phyloP scores from a whole-genome alignment of 1,140 invertebrate genomes.

The Anoplophora glabripennis region DNA sequence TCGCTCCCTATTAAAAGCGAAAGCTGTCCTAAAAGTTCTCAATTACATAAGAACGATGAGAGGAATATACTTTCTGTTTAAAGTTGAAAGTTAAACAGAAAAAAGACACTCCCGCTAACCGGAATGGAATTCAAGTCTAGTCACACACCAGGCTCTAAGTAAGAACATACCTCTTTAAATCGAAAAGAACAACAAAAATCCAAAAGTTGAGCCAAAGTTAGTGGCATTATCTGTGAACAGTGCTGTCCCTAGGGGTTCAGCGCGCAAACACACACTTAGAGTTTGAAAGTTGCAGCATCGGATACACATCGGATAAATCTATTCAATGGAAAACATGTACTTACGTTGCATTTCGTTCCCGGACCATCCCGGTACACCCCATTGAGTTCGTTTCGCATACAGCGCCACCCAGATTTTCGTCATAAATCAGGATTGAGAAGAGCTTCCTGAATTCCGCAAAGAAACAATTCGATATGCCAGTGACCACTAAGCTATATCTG shows the following conservation, averaged over 20 bases:
- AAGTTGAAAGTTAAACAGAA: conserved; percentile 29
- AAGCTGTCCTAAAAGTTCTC: conserved; percentile 3
- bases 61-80: conserved; percentile 3
- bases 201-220: conserved; percentile 29
- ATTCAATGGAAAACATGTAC: too few relatives aligned
- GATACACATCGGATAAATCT: too few relatives aligned
- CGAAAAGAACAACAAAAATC: conserved; percentile 37
- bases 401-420: too few relatives aligned
- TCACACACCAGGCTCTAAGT: conserved; percentile 27
- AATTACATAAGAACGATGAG: conserved; percentile 6
- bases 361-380: too few relatives aligned
- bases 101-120: conserved; percentile 17
- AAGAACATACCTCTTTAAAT: conserved; percentile 30
- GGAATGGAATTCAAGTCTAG: conserved; percentile 24
- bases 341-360: too few relatives aligned
- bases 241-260: conserved; percentile 19
- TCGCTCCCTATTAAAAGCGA: conserved; percentile 1
- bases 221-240: conserved; percentile 33
- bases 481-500: too few relatives aligned
- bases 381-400: too few relatives aligned
- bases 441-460: too few relatives aligned
- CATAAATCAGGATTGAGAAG: too few relatives aligned
- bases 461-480: too few relatives aligned
- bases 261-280: too few relatives aligned
- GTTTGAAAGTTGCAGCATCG: too few relatives aligned